Percentiles rank a stretch among this genome's conserved stretches.
Evolutionary conservation across 2,888 invertebrate genomes (phyloP).

Genomic region (Tolmerus cingulatus): DNA sequence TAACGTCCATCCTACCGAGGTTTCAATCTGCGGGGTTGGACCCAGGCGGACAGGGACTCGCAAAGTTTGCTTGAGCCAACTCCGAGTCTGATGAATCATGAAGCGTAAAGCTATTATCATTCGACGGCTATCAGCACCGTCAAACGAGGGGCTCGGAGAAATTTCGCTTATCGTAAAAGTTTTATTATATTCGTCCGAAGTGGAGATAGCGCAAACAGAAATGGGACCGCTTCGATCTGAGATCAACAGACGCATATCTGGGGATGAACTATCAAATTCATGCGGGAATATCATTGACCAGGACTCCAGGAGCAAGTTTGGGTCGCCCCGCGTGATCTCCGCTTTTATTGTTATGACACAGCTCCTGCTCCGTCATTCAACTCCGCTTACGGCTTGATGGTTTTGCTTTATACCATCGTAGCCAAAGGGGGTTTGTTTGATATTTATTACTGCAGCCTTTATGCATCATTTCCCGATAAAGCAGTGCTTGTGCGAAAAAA

Average conservation of each 20-base stretch:
- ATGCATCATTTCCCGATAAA: constrained; percentile 44
- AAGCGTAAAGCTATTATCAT: constrained; percentile 24
- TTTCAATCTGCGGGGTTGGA: not conserved
- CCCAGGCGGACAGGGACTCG: not conserved
- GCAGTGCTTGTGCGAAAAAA: not conserved
- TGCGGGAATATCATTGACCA: constrained; percentile 6
- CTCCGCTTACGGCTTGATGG: not conserved
- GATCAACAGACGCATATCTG: not conserved
- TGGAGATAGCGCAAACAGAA: not conserved
- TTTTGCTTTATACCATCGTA: not conserved
- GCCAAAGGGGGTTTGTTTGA: not conserved
- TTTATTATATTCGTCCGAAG: constrained; percentile 22
- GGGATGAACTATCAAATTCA: constrained; percentile 9
- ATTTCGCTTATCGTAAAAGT: constrained; percentile 25
- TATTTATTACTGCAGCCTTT: constrained; percentile 46
- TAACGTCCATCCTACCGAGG: not conserved
- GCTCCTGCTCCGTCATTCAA: not conserved
- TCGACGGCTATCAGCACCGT: not conserved
- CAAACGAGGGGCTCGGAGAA: not conserved
- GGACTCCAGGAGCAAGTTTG: not conserved
- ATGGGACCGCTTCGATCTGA: not conserved
- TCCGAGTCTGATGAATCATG: not conserved
- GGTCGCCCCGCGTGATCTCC: not conserved
- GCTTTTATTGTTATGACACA: constrained; percentile 24
- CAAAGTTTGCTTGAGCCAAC: not conserved